Conservation (phyloP, 2,888 invertebrate genomes). For the Cyrtodaria siliqua region DNA sequence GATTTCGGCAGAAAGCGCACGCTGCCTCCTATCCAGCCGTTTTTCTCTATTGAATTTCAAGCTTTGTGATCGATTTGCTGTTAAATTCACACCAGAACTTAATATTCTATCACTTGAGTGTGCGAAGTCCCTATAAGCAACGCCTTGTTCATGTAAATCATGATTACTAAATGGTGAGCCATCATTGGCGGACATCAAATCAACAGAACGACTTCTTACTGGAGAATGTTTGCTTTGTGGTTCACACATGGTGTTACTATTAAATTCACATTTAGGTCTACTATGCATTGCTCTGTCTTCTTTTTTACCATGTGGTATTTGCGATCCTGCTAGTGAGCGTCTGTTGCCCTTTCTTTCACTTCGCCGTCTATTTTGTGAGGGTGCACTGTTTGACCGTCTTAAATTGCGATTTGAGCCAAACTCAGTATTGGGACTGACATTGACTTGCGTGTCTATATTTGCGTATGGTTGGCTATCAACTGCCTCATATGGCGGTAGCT, state of each 20-base stretch:
- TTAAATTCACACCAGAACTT: slow-evolving; percentile 6
- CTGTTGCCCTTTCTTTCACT: not conserved
- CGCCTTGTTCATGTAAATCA: slow-evolving; percentile 6
- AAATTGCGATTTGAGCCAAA: not conserved
- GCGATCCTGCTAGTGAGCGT: not conserved
- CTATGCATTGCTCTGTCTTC: not conserved
- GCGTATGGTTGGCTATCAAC: slow-evolving; percentile 28
- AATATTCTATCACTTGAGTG: slow-evolving; percentile 30
- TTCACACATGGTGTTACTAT: not conserved
- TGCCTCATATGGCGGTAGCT: slow-evolving; percentile 78
- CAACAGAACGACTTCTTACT: slow-evolving; percentile 48
- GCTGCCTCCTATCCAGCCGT: slow-evolving; percentile 42
- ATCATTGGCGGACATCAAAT: slow-evolving; percentile 25
- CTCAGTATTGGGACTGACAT: not conserved
- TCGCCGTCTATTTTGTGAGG: not conserved
- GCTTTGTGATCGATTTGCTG: slow-evolving; percentile 36
- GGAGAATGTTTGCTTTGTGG: not conserved
- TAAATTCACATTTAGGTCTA: too few species aligned
- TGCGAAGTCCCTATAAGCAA: slow-evolving; percentile 21
- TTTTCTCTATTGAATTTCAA: slow-evolving; percentile 26
- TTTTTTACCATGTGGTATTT: not conserved
- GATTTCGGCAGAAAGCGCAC: slow-evolving; percentile 54
- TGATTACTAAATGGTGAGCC: not conserved
- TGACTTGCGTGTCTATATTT: not conserved
- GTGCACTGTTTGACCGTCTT: slow-evolving; percentile 15